Evolutionary conservation across 2,797 vertebrate genomes (phyloP).

Genomic region (Aldrovandia affinis): DNA sequence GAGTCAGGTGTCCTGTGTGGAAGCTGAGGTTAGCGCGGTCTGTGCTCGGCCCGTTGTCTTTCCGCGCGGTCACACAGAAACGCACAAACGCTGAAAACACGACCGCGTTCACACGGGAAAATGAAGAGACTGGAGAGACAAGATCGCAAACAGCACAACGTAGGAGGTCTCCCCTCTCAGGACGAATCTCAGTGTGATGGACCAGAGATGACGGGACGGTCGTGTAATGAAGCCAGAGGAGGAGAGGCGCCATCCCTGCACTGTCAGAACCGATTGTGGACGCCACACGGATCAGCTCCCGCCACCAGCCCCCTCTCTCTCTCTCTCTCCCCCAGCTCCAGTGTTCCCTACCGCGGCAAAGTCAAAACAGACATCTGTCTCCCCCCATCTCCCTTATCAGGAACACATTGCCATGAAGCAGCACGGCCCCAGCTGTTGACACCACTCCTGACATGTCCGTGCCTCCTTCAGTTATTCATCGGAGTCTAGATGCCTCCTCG

Average conservation of each 20-base stretch:
- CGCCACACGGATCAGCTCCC: background rate
- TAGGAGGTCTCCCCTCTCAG: background rate
- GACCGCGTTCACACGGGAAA: background rate
- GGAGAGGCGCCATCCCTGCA: background rate
- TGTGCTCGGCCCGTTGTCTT: constrained; percentile 43
- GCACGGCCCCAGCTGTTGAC: constrained; percentile 33
- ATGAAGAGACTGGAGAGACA: background rate
- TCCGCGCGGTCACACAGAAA: background rate
- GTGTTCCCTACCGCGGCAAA: constrained; percentile 28
- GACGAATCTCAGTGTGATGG: background rate
- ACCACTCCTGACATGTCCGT: constrained; percentile 21
- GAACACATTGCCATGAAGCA: constrained; percentile 34
- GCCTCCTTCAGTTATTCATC: constrained; percentile 23
- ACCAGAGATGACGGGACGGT: constrained; percentile 29
- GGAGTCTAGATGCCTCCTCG: background rate
- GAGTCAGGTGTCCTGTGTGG: too few relatives aligned
- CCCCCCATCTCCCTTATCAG: constrained; percentile 40
- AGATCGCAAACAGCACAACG: background rate
- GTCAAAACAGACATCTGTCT: constrained; percentile 48
- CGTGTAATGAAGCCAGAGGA: background rate
- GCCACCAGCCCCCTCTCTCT: background rate
- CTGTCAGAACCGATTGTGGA: background rate
- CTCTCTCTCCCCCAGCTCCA: background rate
- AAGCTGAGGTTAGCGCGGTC: constrained; percentile 48
- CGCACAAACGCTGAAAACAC: background rate